Conservation (phyloP, 1,140 invertebrate species). For the Vanessa tameamea region DNA sequence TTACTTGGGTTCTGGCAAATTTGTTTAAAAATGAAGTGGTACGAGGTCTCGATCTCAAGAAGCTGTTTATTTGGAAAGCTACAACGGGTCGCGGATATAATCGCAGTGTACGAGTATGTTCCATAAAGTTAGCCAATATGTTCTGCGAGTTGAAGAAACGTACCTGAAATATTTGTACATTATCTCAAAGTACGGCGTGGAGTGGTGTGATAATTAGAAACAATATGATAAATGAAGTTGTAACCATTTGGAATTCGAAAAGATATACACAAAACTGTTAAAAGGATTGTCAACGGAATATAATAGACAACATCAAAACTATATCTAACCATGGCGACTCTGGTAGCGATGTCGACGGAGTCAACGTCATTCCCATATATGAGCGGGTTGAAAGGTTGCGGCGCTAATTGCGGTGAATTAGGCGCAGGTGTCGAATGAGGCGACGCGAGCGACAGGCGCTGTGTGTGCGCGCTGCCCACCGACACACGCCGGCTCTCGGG, state of each 20-base stretch:
- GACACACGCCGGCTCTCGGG: conserved; percentile 69
- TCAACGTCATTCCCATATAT: conserved; percentile 98
- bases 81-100: conserved; percentile 99
- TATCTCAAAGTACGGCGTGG: too few relatives aligned
- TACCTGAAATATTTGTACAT: conserved; percentile 81
- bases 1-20: conserved; percentile 94
- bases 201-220: too few relatives aligned
- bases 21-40: conserved; percentile 93
- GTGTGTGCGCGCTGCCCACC: conserved; percentile 55
- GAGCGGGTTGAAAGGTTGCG: conserved; percentile 87
- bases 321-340: conserved; percentile 95
- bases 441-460: conserved; percentile 61
- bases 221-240: too few relatives aligned
- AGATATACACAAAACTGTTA: too few relatives aligned
- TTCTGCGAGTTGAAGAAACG: conserved; percentile 99
- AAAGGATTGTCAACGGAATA: too few relatives aligned
- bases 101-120: conserved; percentile 97
- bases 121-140: conserved; percentile 97
- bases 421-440: conserved; percentile 53
- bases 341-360: conserved; percentile 98
- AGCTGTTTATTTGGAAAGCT: conserved; percentile 99
- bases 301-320: background rate
- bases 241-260: too few relatives aligned
- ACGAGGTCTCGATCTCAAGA: conserved; percentile 94
- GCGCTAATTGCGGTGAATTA: conserved; percentile 49